Evolutionary conservation across 2,113 vertebrate species (phyloP).

Genomic region (Sakesphorus luctuosus): DNA sequence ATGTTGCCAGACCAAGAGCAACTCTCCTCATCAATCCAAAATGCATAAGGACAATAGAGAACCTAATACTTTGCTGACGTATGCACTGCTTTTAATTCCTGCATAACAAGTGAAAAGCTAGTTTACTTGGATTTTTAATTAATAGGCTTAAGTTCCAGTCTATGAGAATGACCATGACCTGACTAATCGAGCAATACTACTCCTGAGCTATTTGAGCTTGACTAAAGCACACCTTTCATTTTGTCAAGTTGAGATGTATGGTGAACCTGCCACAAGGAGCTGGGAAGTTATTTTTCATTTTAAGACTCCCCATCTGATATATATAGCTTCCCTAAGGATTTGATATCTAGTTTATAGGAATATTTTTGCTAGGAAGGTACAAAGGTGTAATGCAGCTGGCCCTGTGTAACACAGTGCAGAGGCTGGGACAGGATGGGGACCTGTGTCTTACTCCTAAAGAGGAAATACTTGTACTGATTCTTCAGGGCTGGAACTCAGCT

Average conservation of each 20-base stretch:
- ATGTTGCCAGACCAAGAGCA: not conserved
- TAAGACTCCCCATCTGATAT: not conserved
- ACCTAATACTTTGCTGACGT: not conserved
- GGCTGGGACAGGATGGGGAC: not conserved
- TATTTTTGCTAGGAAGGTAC: not conserved
- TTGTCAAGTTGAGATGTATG: not conserved
- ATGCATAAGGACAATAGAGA: not conserved
- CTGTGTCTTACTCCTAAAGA: not conserved
- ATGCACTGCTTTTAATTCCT: not conserved
- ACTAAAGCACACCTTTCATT: not conserved
- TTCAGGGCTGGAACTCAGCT: not conserved
- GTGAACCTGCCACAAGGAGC: not conserved
- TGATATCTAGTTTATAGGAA: not conserved
- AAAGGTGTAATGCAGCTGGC: not conserved
- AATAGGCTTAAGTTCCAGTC: not conserved
- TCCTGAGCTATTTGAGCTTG: not conserved
- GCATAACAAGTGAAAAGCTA: not conserved
- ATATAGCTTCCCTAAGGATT: not conserved
- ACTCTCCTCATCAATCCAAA: not conserved
- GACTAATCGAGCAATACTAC: fast-evolving
- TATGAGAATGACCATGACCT: not conserved
- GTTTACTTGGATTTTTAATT: not conserved
- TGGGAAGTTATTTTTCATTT: not conserved
- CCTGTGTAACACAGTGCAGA: not conserved
- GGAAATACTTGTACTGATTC: not conserved